A percentile compares a stretch with the other conserved stretches of the same genome.
Evolutionary conservation across 2,888 invertebrate species (phyloP).

Genomic region (Melanostoma mellinum): DNA sequence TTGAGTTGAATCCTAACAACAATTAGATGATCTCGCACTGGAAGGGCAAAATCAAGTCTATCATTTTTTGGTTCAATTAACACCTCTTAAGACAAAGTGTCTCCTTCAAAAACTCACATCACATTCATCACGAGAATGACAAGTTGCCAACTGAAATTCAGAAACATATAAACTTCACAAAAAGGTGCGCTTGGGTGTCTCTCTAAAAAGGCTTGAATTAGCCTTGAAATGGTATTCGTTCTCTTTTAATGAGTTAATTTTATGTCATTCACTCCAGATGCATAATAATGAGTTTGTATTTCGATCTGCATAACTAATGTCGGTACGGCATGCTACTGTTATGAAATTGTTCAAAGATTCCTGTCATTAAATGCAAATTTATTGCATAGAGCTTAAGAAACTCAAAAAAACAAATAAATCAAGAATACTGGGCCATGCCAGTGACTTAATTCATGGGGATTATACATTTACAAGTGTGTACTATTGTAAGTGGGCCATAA

Average conservation of each 20-base stretch:
- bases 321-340: not conserved
- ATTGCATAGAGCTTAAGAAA: not conserved
- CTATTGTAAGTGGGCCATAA: not conserved
- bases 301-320: not conserved
- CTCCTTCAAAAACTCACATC: no score
- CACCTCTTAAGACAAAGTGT: no score
- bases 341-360: constrained; percentile 17
- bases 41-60: no score
- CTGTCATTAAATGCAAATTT: not conserved
- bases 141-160: no score
- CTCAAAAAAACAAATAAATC: constrained; percentile 16
- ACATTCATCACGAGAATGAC: no score
- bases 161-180: constrained; percentile 1
- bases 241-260: not conserved
- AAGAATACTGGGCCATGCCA: constrained; percentile 22
- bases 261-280: constrained; percentile 14
- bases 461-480: not conserved
- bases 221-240: constrained; percentile 14
- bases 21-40: no score
- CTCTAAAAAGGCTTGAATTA: constrained; percentile 1
- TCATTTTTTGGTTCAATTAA: no score
- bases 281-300: constrained; percentile 20
- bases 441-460: constrained; percentile 6
- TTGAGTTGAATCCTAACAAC: no score
- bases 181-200: not conserved